phyloP scores from a whole-genome alignment of 2,797 vertebrate species.

The Hylomyscus alleni region DNA sequence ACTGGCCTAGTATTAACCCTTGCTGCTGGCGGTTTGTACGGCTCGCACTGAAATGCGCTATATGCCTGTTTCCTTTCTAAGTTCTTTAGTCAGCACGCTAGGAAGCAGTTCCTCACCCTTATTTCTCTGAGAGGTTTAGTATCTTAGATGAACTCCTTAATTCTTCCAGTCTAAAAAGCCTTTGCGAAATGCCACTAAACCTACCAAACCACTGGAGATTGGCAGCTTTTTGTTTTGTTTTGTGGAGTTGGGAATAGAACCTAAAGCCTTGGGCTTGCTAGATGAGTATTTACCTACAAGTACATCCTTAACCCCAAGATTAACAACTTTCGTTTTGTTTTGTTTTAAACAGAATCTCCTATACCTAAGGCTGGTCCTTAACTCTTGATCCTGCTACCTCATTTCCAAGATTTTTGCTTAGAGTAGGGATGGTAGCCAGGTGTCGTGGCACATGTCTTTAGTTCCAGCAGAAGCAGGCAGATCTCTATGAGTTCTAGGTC shows the following conservation, averaged over 20 bases:
- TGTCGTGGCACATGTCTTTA: background rate
- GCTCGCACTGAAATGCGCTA: fast-evolving
- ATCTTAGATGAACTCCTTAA: background rate
- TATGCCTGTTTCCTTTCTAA: background rate
- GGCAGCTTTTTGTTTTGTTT: background rate
- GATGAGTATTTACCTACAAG: background rate
- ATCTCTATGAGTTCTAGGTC: background rate
- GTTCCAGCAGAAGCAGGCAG: background rate
- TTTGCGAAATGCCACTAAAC: background rate
- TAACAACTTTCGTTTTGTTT: background rate
- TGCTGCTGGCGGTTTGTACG: no score
- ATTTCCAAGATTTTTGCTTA: background rate
- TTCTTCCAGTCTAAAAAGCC: background rate
- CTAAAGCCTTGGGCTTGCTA: background rate
- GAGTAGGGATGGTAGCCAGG: background rate
- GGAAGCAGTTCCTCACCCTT: background rate
- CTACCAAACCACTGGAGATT: background rate
- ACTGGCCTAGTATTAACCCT: background rate
- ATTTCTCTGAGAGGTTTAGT: background rate
- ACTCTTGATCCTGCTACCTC: background rate
- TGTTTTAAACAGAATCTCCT: background rate
- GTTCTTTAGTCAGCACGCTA: background rate
- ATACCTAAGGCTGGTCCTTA: background rate
- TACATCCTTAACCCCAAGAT: background rate
- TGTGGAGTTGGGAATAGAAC: background rate